Evolutionary conservation across 2,797 vertebrate species (phyloP), one percentile per base, ranked within the genome.

Genomic region (Perdix hodgsoniae): DNA sequence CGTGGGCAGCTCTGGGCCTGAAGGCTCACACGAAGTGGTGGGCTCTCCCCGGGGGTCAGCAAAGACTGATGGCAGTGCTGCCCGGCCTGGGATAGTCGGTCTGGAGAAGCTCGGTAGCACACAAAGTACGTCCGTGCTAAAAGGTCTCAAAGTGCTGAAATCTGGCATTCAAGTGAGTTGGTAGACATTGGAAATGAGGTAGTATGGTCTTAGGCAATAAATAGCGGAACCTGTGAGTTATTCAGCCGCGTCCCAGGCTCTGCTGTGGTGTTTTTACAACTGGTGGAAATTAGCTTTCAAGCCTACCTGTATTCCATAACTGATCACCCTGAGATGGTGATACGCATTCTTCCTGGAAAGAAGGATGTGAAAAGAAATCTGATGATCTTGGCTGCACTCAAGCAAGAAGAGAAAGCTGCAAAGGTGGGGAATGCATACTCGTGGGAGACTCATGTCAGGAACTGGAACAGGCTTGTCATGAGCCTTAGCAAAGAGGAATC

Each of bases 341-440:
- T 27, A 17, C 10, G 24, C 22, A 15, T 40, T 47, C 54, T 54
- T 67, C 29, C 35, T 49, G 56, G 26, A 35, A n/a, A 57, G 39
- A 72, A 39, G 35, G 35, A 29, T n/a, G 17, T 52, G 54, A 49
- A n/a, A 67, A 37, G 63, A 27, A 49, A 47, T 10, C 4, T 3
- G 2, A 21, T 17, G 40, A 33, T 59, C 35, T 24, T 65, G 57
- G 15, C 29, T 80, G 70, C 22, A 31, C 17, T 23, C 7, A 76
- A 37, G 16, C 42, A 1, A 1, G 9, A 81, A 19, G 8, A 29
- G 10, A 52, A 22, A 42, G 23, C 13, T 52, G 24, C 54, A 39
- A 50, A 59, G 15, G 12, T 61, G 39, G 19, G 10, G 24, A 42
- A 42, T 3, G 2, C 22, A 0, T 29, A 23, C 4, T 42, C 16